Percentiles rank a stretch among this genome's conserved stretches.
Conservation (phyloP, 2,888 invertebrate species). For the Pheosia gnoma region DNA sequence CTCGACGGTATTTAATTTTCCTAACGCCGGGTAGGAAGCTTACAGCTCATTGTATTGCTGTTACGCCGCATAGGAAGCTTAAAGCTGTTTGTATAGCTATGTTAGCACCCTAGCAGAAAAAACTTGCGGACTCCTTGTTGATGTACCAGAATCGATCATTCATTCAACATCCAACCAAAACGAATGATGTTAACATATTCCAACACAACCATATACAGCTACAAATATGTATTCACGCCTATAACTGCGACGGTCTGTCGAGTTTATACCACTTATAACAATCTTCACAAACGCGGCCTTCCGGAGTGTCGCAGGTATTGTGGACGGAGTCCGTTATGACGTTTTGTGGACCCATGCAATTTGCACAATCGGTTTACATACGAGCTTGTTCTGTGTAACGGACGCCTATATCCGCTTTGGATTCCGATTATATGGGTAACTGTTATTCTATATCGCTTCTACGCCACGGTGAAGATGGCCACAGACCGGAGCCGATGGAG, state of each 20-base stretch:
- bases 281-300: constrained; percentile 36
- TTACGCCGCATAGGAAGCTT: no score
- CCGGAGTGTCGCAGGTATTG: constrained; percentile 40
- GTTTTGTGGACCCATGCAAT: constrained; percentile 51
- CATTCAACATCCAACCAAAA: neutral
- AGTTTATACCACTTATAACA: constrained; percentile 22
- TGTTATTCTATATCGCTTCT: constrained; percentile 36
- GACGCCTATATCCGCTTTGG: constrained; percentile 48
- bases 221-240: constrained; percentile 6
- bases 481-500: no score
- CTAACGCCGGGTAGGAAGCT: no score
- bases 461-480: no score
- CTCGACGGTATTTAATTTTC: no score
- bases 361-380: constrained; percentile 59
- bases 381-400: constrained; percentile 55
- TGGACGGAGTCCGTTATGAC: constrained; percentile 39
- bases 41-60: no score
- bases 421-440: constrained; percentile 62
- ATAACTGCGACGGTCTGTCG: constrained; percentile 11
- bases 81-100: no score
- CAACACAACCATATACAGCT: constrained; percentile 11
- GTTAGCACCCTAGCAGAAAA: neutral
- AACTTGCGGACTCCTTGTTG: neutral
- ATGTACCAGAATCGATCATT: neutral
- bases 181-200: neutral